Percentiles rank a stretch among this genome's conserved stretches.
Evolutionary conservation across 1,140 invertebrate species (phyloP).

Genomic region (Bombus superbus): DNA sequence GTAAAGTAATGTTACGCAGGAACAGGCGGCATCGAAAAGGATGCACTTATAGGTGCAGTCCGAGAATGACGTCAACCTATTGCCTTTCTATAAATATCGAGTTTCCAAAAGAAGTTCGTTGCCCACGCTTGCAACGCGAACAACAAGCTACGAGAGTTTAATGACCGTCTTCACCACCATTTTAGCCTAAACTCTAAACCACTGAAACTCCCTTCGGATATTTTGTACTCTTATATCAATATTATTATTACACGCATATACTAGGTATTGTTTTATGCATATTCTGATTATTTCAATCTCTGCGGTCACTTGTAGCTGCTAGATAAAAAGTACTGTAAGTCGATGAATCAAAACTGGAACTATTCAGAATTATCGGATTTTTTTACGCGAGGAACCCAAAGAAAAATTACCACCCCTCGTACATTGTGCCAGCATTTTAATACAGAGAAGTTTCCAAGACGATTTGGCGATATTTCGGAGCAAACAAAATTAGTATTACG

Average conservation of each 20-base stretch:
- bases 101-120: slow-evolving; percentile 71
- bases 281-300: neutral
- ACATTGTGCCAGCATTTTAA: too few relatives aligned
- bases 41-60: slow-evolving; percentile 49
- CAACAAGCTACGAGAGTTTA: slow-evolving; percentile 43
- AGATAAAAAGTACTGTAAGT: too few relatives aligned
- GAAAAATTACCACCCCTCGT: too few relatives aligned
- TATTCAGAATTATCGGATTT: too few relatives aligned
- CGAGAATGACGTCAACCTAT: slow-evolving; percentile 74
- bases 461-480: too few relatives aligned
- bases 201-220: neutral
- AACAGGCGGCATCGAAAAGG: slow-evolving; percentile 22
- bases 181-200: neutral
- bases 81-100: slow-evolving; percentile 77
- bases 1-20: slow-evolving; percentile 9
- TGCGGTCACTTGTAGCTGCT: neutral
- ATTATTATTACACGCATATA: neutral
- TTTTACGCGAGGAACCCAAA: too few relatives aligned
- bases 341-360: too few relatives aligned
- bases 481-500: too few relatives aligned
- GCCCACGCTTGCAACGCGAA: slow-evolving; percentile 63
- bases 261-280: neutral
- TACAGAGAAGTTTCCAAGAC: too few relatives aligned
- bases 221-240: neutral
- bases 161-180: slow-evolving; percentile 38